These are phyloP conservation scores for Eilema depressum DNA, from an alignment of 2,888 invertebrate species.

Conservation along the genomic window DNA sequence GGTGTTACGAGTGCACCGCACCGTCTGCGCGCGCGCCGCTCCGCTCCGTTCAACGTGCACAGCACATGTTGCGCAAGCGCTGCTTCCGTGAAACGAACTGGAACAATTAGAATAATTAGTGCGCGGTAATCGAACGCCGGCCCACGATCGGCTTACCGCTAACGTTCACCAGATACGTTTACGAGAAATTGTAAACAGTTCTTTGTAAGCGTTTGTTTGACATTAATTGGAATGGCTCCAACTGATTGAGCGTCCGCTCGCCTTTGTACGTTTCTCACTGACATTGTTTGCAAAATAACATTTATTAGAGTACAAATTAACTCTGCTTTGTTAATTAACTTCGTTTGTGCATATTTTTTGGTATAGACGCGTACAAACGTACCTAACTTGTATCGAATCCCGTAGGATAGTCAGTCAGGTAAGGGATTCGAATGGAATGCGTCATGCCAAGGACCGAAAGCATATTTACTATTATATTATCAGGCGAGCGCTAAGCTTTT, in stretches of 20 bases:
- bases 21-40: too few relatives aligned
- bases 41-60: background rate
- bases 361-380: too few relatives aligned
- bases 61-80: slow-evolving; percentile 14
- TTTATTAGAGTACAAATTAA: background rate
- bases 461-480: too few relatives aligned
- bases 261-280: background rate
- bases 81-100: slow-evolving; percentile 21
- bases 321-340: background rate
- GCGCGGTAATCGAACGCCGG: slow-evolving; percentile 20
- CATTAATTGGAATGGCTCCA: slow-evolving; percentile 6
- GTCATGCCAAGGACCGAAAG: too few relatives aligned
- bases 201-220: slow-evolving; percentile 6
- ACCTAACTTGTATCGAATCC: too few relatives aligned
- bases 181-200: slow-evolving; percentile 18
- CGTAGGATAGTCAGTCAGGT: too few relatives aligned
- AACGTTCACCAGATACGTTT: slow-evolving; percentile 14
- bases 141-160: slow-evolving; percentile 16
- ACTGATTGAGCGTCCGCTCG: background rate
- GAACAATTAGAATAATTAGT: slow-evolving; percentile 26
- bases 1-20: background rate
- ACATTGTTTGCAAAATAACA: background rate
- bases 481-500: too few relatives aligned
- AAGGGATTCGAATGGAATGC: too few relatives aligned
- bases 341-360: background rate